Percentiles rank a stretch among this genome's conserved stretches.
Conservation (phyloP, 64 coral and sea anemone species). For the Exaiptasia diaphana region DNA sequence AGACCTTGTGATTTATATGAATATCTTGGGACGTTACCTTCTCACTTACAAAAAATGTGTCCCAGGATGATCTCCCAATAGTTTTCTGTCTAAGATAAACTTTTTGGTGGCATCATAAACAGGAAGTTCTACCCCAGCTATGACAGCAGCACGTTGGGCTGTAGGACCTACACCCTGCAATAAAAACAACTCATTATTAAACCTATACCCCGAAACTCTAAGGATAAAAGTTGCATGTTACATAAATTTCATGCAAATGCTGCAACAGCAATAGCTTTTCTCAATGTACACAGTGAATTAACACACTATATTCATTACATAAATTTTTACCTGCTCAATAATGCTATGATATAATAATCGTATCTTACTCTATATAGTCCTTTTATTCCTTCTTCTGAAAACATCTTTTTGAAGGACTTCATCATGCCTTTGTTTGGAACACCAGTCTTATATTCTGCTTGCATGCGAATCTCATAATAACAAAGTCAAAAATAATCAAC, state of each 20-base stretch:
- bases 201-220: too few relatives aligned
- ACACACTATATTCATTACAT: too few relatives aligned
- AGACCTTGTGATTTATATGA: too few relatives aligned
- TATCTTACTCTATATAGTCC: conserved; percentile 78
- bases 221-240: not conserved
- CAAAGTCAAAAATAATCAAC: not conserved
- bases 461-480: conserved; percentile 76
- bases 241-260: not conserved
- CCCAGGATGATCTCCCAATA: conserved; percentile 83
- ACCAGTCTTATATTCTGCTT: conserved; percentile 77
- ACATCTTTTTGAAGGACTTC: conserved; percentile 74
- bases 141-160: conserved; percentile 83
- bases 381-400: conserved; percentile 80
- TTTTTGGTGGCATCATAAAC: conserved; percentile 95
- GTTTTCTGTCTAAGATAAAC: conserved; percentile 59
- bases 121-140: conserved; percentile 94
- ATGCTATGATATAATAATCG: too few relatives aligned
- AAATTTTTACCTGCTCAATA: too few relatives aligned
- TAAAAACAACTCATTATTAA: not conserved
- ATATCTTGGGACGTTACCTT: not conserved
- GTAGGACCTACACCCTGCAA: conserved; percentile 89
- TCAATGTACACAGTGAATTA: too few relatives aligned
- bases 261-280: not conserved
- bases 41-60: conserved; percentile 83
- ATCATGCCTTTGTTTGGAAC: conserved; percentile 57